phyloP scores from a whole-genome alignment of 2,113 vertebrate genomes.

The Aegotheles bennettii region DNA sequence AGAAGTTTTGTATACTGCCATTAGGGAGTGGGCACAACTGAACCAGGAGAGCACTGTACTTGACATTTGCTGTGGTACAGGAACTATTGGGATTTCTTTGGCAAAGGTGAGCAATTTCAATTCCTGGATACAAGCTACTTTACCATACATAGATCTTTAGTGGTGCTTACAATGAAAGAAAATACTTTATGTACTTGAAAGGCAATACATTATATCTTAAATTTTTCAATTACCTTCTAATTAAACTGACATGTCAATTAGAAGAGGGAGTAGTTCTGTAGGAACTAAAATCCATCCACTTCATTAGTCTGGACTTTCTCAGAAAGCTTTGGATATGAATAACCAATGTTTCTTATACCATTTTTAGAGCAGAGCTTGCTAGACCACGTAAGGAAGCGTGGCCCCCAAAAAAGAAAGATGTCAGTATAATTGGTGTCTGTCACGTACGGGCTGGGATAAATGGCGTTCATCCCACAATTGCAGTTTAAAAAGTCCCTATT shows the following conservation, averaged over 20 bases:
- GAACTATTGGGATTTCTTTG: conserved; percentile 94
- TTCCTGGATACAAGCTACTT: neutral
- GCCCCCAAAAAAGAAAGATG: rapidly evolving
- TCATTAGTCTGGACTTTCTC: neutral
- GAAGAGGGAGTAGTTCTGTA: neutral
- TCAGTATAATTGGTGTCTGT: neutral
- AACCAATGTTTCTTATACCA: rapidly evolving
- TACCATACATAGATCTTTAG: neutral
- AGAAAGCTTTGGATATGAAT: neutral
- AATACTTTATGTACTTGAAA: neutral
- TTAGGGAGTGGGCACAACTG: conserved; percentile 89
- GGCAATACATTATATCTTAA: neutral
- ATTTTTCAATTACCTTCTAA: neutral
- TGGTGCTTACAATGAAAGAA: neutral
- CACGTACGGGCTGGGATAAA: neutral
- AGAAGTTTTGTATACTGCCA: conserved; percentile 87
- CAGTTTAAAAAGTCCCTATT: neutral
- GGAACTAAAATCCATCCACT: too few species aligned
- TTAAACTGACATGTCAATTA: neutral
- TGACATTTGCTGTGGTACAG: conserved; percentile 94
- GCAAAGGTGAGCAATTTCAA: conserved; percentile 73
- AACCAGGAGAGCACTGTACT: conserved; percentile 82
- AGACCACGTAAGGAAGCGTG: neutral
- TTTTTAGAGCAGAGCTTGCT: neutral
- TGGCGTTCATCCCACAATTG: neutral